A percentile compares a stretch with the other conserved stretches of the same genome.
phyloP scores from a whole-genome alignment of 2,888 invertebrate species.

The Sinotaia quadrata region DNA sequence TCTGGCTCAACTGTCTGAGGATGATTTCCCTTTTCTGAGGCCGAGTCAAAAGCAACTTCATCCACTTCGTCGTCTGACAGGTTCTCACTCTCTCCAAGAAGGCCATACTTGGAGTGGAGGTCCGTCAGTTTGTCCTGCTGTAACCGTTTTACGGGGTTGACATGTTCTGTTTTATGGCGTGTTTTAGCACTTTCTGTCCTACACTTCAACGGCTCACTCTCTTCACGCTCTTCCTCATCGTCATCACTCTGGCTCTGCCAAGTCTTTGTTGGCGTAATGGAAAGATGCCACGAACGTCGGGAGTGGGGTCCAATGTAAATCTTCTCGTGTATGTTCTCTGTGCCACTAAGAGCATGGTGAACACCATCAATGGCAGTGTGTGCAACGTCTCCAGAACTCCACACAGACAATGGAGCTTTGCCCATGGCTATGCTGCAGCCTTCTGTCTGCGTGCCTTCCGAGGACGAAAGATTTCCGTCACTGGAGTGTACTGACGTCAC shows the following conservation, averaged over 20 bases:
- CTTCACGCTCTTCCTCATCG: background rate
- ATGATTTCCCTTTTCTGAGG: background rate
- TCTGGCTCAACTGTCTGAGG: background rate
- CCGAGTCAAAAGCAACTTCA: background rate
- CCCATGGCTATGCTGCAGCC: conserved; percentile 33
- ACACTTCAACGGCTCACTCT: background rate
- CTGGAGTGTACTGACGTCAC: background rate
- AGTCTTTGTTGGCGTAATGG: conserved; percentile 28
- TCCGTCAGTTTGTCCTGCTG: conserved; percentile 32
- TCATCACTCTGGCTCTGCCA: conserved; percentile 15
- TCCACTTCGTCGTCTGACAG: conserved; percentile 14
- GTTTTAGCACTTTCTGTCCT: background rate
- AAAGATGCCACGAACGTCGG: conserved; percentile 22
- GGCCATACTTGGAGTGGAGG: conserved; percentile 36
- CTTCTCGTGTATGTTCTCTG: conserved; percentile 7
- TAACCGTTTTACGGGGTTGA: conserved; percentile 6
- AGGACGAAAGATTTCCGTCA: background rate
- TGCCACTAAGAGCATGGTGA: conserved; percentile 8
- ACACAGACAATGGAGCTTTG: conserved; percentile 49
- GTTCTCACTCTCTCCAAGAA: conserved; percentile 19
- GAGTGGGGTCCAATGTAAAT: background rate
- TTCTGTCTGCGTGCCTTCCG: conserved; percentile 22
- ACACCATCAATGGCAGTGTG: background rate
- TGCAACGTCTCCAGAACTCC: conserved; percentile 48
- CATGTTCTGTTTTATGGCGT: background rate